These are phyloP conservation scores for Pseudolaguvia tuberculata DNA, from an alignment of 2,113 vertebrate genomes.

Conservation along the genomic window DNA sequence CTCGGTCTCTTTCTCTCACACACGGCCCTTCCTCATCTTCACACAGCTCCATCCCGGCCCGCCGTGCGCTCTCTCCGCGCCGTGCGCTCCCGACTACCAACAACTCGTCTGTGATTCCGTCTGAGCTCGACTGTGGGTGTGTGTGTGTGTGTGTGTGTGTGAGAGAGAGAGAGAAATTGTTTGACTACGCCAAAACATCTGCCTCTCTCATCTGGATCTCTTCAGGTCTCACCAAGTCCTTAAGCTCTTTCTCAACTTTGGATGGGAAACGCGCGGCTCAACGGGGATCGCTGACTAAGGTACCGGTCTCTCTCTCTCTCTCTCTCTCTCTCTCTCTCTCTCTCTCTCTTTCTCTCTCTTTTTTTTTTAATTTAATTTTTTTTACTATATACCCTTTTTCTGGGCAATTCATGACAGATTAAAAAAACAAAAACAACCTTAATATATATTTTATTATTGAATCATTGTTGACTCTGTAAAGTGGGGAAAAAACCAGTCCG, in stretches of 20 bases:
- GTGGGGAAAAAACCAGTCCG: not conserved
- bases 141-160: not conserved
- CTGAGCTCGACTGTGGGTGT: not conserved
- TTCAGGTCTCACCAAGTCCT: conserved; percentile 59
- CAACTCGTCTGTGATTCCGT: not conserved
- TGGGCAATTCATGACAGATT: conserved; percentile 19
- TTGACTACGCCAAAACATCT: conserved; percentile 17
- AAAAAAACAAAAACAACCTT: conserved; percentile 2
- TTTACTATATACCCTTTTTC: too few species aligned
- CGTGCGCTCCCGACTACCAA: conserved; percentile 58
- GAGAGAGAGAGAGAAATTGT: too few species aligned
- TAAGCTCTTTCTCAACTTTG: conserved; percentile 66
- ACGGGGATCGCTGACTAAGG: conserved; percentile 69
- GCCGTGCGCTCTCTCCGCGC: conserved; percentile 53
- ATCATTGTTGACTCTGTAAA: conserved; percentile 9
- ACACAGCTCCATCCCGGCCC: conserved; percentile 46
- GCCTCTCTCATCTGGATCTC: conserved; percentile 63
- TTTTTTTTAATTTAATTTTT: not conserved
- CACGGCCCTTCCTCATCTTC: too few species aligned
- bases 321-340: not conserved
- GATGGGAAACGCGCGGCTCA: conserved; percentile 71
- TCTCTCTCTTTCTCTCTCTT: not conserved
- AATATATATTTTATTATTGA: conserved; percentile 29
- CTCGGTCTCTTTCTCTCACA: conserved; percentile 60
- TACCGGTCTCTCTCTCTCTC: conserved; percentile 46